Evolutionary conservation across 2,113 vertebrate species (phyloP), one percentile per base, ranked within the genome.

Genomic region (Erythrocercus mccallii): DNA sequence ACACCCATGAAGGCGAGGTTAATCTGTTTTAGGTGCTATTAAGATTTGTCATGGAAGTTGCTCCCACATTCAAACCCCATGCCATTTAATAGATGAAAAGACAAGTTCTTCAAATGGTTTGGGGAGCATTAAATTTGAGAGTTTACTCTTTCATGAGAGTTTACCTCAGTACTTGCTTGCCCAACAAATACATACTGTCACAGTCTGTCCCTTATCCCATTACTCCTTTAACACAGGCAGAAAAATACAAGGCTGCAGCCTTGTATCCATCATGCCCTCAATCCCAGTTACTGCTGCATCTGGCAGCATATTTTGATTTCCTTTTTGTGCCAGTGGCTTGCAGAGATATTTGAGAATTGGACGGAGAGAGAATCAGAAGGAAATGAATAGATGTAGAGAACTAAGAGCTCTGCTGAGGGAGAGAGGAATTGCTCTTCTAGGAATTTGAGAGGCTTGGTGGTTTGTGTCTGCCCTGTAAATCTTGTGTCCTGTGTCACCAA

Each of bases 1-100:
- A 73, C 90, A 68, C 93, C 76, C 38, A 27, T 68, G 58, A 62
- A 58, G 68, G 69, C 2, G 21, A 96, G 58, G 82, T 70, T 92
- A 76, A 62, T 91, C 84, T 82, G 35, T 3, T 0, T 68, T 89
- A 84, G 62, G 54, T 91, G 76, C 78, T 90, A 8, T 82, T 90
- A 38, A 70, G 44, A 56, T 91, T 82, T 72, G 47, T 93, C 60
- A 54, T 68, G 47, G 53, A 76, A 77, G 12, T 69, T 6, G 8
- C 42, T 95, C 44, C 61, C 33, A 64, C 40, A 35, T 90, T 82
- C 20, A 56, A 83, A 93, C 51, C 7, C 21, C 20, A 10, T 83
- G 5, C n/a, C 27, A 30, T 85, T 69, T 90, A 58, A 88, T 57
- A 94, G 77, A 81, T 81, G 64, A 83, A 81, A 71, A 77, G 37